Evolutionary conservation across 2,113 vertebrate genomes (phyloP).

Genomic region (Pluvialis apricaria): DNA sequence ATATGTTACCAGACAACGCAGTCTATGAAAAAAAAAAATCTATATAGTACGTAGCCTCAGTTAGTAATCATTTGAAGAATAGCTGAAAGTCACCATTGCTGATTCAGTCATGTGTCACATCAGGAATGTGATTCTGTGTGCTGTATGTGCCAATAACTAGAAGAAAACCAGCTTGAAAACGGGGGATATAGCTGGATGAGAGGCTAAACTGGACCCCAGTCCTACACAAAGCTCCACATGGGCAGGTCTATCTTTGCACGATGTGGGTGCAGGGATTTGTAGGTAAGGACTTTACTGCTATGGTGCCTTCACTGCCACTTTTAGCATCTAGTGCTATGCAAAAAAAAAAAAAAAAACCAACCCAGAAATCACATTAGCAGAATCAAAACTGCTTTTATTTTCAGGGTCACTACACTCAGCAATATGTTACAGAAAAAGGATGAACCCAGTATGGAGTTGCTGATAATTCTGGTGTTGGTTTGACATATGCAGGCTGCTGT

Average conservation of each 20-base stretch:
- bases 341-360: neutral
- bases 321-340: neutral
- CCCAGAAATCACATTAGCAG: neutral
- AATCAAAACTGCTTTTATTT: constrained; percentile 39
- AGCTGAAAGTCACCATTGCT: neutral
- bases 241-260: neutral
- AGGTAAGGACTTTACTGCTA: neutral
- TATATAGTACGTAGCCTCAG: neutral
- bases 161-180: neutral
- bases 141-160: neutral
- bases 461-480: constrained; percentile 19
- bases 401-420: neutral
- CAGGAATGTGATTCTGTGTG: neutral
- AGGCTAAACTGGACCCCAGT: neutral
- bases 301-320: neutral
- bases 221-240: neutral
- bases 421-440: constrained; percentile 10
- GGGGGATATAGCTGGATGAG: neutral
- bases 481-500: constrained; percentile 11
- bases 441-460: constrained; percentile 7
- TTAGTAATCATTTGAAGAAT: neutral
- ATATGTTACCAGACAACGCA: neutral
- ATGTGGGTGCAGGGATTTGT: neutral
- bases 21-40: neutral
- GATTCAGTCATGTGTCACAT: neutral